Conservation (phyloP, 1,140 invertebrate species). For the Agrypnia vestita region DNA sequence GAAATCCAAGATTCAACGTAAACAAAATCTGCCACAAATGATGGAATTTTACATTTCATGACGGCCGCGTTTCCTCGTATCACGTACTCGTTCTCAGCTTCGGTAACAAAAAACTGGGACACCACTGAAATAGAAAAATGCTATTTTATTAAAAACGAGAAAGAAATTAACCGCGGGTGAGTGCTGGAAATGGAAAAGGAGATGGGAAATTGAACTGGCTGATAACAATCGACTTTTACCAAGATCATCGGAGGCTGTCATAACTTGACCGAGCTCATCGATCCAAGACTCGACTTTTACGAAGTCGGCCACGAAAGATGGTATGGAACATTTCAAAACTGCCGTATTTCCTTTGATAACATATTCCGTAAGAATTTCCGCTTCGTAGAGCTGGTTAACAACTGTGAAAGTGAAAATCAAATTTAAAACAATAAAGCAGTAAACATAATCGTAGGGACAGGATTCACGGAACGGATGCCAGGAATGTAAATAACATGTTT, state of each 20-base stretch:
- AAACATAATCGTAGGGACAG: neutral
- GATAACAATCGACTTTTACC: slow-evolving; percentile 67
- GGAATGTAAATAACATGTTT: slow-evolving; percentile 3
- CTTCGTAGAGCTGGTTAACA: slow-evolving; percentile 86
- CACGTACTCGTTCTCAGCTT: slow-evolving; percentile 95
- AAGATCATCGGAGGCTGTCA: slow-evolving; percentile 76
- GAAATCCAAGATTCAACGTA: slow-evolving; percentile 89
- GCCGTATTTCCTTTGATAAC: slow-evolving; percentile 87
- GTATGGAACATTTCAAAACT: slow-evolving; percentile 86
- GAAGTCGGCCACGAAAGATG: slow-evolving; percentile 87
- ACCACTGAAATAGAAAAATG: slow-evolving; percentile 78
- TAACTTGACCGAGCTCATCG: slow-evolving; percentile 76
- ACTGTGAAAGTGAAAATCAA: slow-evolving; percentile 74
- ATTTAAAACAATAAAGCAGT: slow-evolving; percentile 1
- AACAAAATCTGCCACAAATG: slow-evolving; percentile 94
- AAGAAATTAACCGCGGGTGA: slow-evolving; percentile 9
- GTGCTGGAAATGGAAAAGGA: neutral
- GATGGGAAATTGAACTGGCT: neutral
- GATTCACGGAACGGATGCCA: slow-evolving; percentile 40
- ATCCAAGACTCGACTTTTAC: slow-evolving; percentile 86
- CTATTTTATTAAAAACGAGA: no score
- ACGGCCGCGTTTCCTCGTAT: slow-evolving; percentile 93
- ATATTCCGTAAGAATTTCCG: slow-evolving; percentile 85
- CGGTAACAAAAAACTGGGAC: slow-evolving; percentile 89
- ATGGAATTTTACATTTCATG: slow-evolving; percentile 95